Conservation (phyloP, 2,797 vertebrate genomes). For the Rhincodon typus region DNA sequence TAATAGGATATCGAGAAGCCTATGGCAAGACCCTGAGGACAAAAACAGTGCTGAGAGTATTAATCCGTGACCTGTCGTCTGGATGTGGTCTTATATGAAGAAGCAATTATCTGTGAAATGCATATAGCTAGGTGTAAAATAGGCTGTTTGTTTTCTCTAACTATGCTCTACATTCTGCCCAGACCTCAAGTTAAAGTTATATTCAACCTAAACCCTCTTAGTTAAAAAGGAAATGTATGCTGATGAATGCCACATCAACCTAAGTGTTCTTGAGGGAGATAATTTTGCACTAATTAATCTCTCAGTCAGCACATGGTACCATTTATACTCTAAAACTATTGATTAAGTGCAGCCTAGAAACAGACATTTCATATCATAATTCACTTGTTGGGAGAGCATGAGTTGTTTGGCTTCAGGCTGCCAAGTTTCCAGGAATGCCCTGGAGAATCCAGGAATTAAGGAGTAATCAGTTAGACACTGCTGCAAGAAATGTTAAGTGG, state of each 20-base stretch:
- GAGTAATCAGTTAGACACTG: not conserved
- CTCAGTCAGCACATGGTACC: not conserved
- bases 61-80: not conserved
- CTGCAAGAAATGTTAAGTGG: not conserved
- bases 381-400: not conserved
- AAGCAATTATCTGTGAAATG: conserved; percentile 5
- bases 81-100: not conserved
- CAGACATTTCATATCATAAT: not conserved
- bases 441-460: not conserved
- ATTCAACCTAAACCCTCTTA: not conserved
- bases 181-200: not conserved
- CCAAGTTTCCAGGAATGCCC: not conserved
- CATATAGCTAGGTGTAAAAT: not conserved
- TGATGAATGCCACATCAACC: not conserved
- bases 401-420: not conserved
- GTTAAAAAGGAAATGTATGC: not conserved
- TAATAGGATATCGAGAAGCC: not conserved
- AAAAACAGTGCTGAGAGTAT: not conserved
- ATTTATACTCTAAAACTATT: conserved; percentile 1
- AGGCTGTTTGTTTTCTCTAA: not conserved
- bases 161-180: not conserved
- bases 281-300: conserved; percentile 7
- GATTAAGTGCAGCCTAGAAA: not conserved
- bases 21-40: not conserved
- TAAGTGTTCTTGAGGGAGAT: conserved; percentile 29